phyloP scores from a whole-genome alignment of 2,888 invertebrate genomes.

The Frankliniella fusca region DNA sequence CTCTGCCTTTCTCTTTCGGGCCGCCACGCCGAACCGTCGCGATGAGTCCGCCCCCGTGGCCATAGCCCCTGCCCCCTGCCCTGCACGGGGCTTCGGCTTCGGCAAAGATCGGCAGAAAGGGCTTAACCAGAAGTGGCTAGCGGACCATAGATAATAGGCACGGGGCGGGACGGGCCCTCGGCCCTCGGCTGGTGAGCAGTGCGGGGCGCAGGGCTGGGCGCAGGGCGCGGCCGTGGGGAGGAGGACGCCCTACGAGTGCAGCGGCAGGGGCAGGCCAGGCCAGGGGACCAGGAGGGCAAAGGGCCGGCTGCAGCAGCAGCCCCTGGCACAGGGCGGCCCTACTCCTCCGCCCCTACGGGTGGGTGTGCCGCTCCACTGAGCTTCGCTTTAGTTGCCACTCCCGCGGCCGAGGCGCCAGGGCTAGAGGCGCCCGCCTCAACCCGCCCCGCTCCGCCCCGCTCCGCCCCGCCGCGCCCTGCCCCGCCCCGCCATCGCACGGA shows the following conservation, averaged over 20 bases:
- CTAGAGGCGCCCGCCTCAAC: too few species aligned
- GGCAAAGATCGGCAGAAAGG: slow-evolving; percentile 14
- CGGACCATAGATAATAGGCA: slow-evolving; percentile 18
- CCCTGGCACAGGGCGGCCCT: neutral
- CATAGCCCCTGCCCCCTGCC: neutral
- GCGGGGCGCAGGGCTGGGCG: neutral
- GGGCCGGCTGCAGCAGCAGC: too few species aligned
- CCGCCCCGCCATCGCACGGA: too few species aligned
- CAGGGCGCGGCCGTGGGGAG: neutral
- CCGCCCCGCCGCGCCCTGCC: too few species aligned
- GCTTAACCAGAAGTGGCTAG: slow-evolving; percentile 26
- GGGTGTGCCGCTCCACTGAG: neutral
- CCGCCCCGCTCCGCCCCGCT: too few species aligned
- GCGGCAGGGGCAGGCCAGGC: neutral
- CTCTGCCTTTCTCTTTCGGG: too few species aligned
- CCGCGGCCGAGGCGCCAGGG: neutral
- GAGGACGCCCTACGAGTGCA: too few species aligned
- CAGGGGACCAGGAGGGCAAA: neutral
- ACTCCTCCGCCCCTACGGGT: neutral
- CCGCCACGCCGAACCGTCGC: too few species aligned
- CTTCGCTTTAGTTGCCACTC: slow-evolving; percentile 16
- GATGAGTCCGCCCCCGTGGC: too few species aligned
- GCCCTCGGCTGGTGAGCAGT: neutral
- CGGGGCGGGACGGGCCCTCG: neutral
- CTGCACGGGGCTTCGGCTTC: neutral